phyloP scores from a whole-genome alignment of 2,113 vertebrate species.

The Phyllostomus discolor region DNA sequence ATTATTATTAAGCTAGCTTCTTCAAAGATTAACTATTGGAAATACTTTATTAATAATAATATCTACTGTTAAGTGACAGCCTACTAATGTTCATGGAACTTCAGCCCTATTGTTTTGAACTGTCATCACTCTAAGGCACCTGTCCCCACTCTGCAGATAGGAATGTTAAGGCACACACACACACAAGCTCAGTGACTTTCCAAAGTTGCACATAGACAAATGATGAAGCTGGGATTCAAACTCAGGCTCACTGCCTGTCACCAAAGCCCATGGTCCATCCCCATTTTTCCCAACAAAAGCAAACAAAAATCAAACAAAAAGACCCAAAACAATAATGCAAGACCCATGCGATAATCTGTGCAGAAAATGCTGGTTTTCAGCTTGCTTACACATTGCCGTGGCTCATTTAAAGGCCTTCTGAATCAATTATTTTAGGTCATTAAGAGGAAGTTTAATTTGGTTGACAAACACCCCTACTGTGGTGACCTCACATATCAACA shows the following conservation, averaged over 20 bases:
- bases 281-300: background rate
- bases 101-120: background rate
- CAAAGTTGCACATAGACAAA: background rate
- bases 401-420: constrained; percentile 53
- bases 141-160: background rate
- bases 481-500: constrained; percentile 69
- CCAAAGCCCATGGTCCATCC: background rate
- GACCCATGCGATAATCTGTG: background rate
- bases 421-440: constrained; percentile 72
- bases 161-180: background rate
- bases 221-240: background rate
- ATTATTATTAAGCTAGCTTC: background rate
- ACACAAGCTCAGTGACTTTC: background rate
- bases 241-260: background rate
- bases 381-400: constrained; percentile 42
- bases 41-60: constrained; percentile 4
- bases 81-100: background rate
- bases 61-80: background rate
- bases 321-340: background rate
- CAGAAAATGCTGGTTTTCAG: constrained; percentile 40
- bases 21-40: background rate
- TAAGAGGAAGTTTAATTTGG: constrained; percentile 74
- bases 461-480: constrained; percentile 70
- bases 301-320: constrained; percentile 24
- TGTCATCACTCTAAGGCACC: background rate